phyloP scores from a whole-genome alignment of 1,140 invertebrate species.

The Aphis craccivora region DNA sequence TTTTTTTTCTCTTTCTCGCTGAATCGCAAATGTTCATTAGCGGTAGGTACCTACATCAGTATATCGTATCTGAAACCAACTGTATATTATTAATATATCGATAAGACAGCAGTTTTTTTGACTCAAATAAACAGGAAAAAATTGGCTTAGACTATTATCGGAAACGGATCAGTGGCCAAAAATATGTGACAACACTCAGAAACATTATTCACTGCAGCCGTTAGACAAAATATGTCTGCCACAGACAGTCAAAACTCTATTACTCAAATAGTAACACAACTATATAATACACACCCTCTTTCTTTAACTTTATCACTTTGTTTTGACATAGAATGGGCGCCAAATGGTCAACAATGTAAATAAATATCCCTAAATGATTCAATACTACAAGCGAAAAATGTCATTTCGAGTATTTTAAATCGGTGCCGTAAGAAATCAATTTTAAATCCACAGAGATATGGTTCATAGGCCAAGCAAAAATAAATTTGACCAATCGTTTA shows the following conservation, averaged over 20 bases:
- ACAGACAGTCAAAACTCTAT: not conserved
- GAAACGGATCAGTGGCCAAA: slow-evolving; percentile 21
- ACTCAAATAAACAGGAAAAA: not conserved
- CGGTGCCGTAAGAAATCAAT: not conserved
- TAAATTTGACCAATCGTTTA: slow-evolving; percentile 2
- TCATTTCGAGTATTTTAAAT: not conserved
- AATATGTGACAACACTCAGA: not conserved
- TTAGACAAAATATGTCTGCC: not conserved
- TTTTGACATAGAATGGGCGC: not conserved
- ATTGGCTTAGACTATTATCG: not conserved
- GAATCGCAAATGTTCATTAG: not conserved
- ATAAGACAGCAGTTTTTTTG: not conserved
- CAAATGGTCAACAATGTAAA: slow-evolving; percentile 14
- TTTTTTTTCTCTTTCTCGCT: not conserved
- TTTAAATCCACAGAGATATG: not conserved
- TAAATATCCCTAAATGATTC: not conserved
- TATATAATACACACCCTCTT: not conserved
- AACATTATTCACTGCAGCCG: slow-evolving; percentile 19
- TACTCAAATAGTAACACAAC: not conserved
- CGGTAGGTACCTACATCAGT: too few species aligned
- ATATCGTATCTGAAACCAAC: not conserved
- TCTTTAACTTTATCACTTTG: not conserved
- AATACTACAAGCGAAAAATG: not conserved
- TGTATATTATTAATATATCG: not conserved
- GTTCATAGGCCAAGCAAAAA: not conserved